Base-by-base conservation (phyloP, 2,797 vertebrate genomes). In the Pristis pectinata region DNA sequence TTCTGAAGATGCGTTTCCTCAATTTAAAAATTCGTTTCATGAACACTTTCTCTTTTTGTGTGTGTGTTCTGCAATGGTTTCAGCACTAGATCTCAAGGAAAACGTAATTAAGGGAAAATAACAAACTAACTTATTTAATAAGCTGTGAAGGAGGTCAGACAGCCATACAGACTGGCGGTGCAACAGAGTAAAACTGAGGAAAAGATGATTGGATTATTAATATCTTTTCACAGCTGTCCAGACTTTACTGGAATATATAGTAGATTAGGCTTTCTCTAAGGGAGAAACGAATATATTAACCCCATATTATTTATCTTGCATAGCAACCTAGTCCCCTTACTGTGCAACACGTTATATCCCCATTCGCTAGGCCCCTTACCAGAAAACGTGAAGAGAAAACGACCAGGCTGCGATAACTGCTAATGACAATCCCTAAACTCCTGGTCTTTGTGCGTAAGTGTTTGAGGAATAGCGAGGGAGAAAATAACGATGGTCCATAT, bases 151-250 rank as follows among this genome's bases (percentile, higher is more conserved):
- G 67, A 93, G 72, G 70, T 56, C 92, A 94, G 70, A 10, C 70
- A 34, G 70, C 15, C 15, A 56, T 94, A 94, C 67, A 53, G 92
- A 94, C 27, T 67, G 67, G 92, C 92, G 17, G 67, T 94, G 64
- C 70, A 94, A 94, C 41, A 74, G 92, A 94, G 92, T 92, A 94
- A n/a, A 94, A 94, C 70, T 72, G 67, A 10, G 92, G 70, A 76
- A 76, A 94, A 76, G 92, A 94, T 94, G 92, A 94, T 94, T 76
- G 92, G 92, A 94, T 94, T 94, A 94, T 94, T 94, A 93, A 94
- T 94, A 94, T 53, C 41, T 94, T 74, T 74, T 94, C 92, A 94
- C 92, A 94, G 92, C 92, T 94, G 70, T 74, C 92, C 67, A 22
- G 67, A 94, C 27, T 94, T 94, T 94, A 76, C 92, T 76, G 41